These are phyloP conservation scores for Calliphora vomitoria DNA, from an alignment of 2,888 invertebrate genomes.

Conservation along the genomic window DNA sequence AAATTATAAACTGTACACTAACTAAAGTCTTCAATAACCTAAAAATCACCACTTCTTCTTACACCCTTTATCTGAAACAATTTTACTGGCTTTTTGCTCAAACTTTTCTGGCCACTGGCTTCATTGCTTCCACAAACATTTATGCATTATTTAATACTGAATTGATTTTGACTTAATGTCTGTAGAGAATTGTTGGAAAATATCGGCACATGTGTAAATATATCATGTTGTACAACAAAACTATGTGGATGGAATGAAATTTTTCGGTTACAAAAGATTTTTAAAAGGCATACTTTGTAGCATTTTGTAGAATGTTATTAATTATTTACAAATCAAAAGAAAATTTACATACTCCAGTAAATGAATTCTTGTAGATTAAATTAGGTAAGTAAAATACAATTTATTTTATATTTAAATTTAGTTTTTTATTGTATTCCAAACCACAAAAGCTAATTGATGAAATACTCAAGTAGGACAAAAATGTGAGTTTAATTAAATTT, in stretches of 20 bases:
- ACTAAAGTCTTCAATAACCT: too few relatives aligned
- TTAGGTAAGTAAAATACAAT: neutral
- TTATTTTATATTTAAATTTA: neutral
- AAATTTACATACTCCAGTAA: neutral
- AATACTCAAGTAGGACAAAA: too few relatives aligned
- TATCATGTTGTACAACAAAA: neutral
- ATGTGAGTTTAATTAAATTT: too few relatives aligned
- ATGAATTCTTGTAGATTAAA: neutral
- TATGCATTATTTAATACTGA: conserved; percentile 27
- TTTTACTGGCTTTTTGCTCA: neutral
- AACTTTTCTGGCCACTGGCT: neutral
- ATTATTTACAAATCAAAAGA: neutral
- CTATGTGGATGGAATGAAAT: neutral
- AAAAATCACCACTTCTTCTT: too few relatives aligned
- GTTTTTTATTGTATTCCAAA: too few relatives aligned
- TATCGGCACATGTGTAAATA: conserved; percentile 10
- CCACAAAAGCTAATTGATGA: too few relatives aligned
- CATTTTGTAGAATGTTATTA: neutral
- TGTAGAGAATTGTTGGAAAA: conserved; percentile 6
- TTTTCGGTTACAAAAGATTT: conserved; percentile 4
- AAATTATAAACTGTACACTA: too few relatives aligned
- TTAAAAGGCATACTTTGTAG: neutral
- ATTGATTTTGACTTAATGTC: conserved; percentile 41
- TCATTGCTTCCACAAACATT: neutral
- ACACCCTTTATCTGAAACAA: neutral